phyloP scores from a whole-genome alignment of 1,140 invertebrate genomes.

The Drosophila micromelanica region DNA sequence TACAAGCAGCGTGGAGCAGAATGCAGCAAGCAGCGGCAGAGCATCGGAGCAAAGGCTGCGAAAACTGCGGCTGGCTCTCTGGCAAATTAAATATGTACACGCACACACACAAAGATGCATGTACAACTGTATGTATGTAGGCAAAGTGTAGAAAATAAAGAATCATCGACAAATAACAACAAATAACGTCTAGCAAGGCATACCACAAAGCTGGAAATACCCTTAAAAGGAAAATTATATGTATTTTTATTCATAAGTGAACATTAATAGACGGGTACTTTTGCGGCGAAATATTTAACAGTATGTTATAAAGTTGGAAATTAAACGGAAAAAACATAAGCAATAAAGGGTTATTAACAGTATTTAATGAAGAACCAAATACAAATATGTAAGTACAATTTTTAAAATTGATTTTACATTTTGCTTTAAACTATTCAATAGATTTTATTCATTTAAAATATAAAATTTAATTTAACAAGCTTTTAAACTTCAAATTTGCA shows the following conservation, averaged over 20 bases:
- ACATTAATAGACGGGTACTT: neutral
- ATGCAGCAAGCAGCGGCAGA: constrained; percentile 7
- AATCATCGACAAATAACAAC: constrained; percentile 4
- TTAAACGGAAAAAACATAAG: too few species aligned
- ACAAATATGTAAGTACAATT: too few species aligned
- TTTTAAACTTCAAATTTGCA: neutral
- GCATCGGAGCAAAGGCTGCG: constrained; percentile 24
- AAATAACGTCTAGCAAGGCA: neutral
- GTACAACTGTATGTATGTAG: neutral
- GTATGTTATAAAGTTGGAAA: neutral
- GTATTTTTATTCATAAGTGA: neutral
- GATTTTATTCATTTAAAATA: neutral
- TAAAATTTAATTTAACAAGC: neutral
- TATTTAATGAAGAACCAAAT: too few species aligned
- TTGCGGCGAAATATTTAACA: neutral
- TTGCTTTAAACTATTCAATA: too few species aligned
- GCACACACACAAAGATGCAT: neutral
- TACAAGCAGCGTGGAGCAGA: constrained; percentile 22
- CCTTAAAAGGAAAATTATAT: neutral
- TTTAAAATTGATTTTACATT: too few species aligned
- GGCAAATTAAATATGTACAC: constrained; percentile 42
- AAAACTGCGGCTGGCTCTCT: constrained; percentile 26
- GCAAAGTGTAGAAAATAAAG: constrained; percentile 15
- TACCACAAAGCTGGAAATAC: constrained; percentile 7
- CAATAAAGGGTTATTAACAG: neutral